phyloP scores from a whole-genome alignment of 2,113 vertebrate genomes.

The Myiozetetes cayanensis region DNA sequence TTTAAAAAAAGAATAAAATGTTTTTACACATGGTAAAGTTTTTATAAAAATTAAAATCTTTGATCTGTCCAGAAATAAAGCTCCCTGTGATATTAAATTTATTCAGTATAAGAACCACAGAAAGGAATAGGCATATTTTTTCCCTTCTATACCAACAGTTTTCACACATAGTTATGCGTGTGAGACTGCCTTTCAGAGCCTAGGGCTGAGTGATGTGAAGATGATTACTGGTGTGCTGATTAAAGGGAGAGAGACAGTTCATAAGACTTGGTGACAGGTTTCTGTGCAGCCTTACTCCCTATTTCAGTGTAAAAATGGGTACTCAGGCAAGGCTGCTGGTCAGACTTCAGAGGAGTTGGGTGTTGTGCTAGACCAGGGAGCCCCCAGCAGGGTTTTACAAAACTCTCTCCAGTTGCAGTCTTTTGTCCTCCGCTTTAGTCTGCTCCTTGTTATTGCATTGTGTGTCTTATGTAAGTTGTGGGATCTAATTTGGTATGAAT shows the following conservation, averaged over 20 bases:
- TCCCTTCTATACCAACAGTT: fast-evolving
- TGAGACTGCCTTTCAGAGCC: neutral
- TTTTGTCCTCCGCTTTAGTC: neutral
- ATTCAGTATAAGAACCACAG: neutral
- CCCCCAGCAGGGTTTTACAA: neutral
- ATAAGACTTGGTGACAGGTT: neutral
- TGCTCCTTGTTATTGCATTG: fast-evolving
- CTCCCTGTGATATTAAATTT: neutral
- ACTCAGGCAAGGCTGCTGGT: neutral
- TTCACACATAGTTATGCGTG: fast-evolving
- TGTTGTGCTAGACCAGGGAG: neutral
- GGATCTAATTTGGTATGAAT: neutral
- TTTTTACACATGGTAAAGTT: neutral
- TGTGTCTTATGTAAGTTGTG: neutral
- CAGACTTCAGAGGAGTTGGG: neutral
- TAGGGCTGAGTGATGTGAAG: neutral
- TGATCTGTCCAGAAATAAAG: neutral
- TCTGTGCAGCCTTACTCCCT: neutral
- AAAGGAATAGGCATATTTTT: neutral
- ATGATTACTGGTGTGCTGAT: neutral
- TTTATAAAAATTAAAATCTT: neutral
- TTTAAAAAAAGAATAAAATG: fast-evolving
- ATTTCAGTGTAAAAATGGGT: neutral
- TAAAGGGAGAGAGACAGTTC: neutral
- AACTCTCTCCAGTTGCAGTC: neutral